phyloP scores from a whole-genome alignment of 2,888 invertebrate species.

The Caenorhabditis afra region DNA sequence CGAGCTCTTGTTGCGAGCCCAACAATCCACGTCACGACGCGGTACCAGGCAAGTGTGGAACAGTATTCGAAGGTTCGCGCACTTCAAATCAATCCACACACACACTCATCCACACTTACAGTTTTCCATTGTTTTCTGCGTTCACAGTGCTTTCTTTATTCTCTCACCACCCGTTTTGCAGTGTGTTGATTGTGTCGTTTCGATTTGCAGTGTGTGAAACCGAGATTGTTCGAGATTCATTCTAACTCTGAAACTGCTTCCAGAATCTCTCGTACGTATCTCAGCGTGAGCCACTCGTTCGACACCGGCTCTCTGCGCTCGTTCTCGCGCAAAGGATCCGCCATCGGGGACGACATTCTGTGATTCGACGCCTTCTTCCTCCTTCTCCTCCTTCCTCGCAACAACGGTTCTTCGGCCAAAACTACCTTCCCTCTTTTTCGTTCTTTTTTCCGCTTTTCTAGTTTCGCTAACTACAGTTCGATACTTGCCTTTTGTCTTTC shows the following conservation, averaged over 20 bases:
- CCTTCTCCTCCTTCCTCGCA: background rate
- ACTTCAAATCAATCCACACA: constrained; percentile 1
- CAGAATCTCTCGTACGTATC: constrained; percentile 73
- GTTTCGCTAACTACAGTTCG: constrained; percentile 29
- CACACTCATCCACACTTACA: background rate
- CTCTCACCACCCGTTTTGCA: background rate
- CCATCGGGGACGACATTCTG: constrained; percentile 67
- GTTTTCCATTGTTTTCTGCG: background rate
- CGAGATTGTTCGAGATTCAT: too few relatives aligned
- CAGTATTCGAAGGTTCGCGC: constrained; percentile 59
- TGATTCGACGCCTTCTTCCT: constrained; percentile 20
- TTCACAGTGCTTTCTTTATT: constrained; percentile 11
- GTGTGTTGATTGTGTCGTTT: constrained; percentile 35
- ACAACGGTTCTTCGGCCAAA: constrained; percentile 53
- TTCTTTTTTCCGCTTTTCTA: constrained; percentile 21
- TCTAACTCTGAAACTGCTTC: constrained; percentile 34
- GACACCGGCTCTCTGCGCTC: constrained; percentile 77
- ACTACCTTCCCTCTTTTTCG: constrained; percentile 23
- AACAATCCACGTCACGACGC: constrained; percentile 62
- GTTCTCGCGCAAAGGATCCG: constrained; percentile 76
- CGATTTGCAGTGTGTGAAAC: constrained; percentile 51
- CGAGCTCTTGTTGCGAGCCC: constrained; percentile 62
- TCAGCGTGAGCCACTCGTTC: constrained; percentile 77
- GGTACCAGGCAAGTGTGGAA: constrained; percentile 68
- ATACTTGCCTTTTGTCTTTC: constrained; percentile 45